Evolutionary conservation across 92 coral and sea anemone species (phyloP).

Genomic region (Phenganax stokvisi): DNA sequence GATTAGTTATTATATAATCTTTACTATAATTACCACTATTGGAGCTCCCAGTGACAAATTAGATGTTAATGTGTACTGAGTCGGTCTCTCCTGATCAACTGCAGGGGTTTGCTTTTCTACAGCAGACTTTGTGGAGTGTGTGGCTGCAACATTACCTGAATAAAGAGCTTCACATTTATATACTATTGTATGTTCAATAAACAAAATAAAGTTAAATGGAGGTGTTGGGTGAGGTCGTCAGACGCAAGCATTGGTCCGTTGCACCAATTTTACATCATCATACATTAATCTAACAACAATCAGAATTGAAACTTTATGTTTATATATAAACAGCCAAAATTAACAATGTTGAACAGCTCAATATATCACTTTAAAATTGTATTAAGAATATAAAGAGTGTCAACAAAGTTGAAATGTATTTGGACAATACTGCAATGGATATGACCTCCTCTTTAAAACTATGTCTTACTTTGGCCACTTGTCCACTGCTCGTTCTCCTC

Average conservation of each 20-base stretch:
- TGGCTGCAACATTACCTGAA: background rate
- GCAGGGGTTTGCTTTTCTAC: background rate
- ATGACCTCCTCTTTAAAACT: background rate
- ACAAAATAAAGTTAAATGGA: too few relatives aligned
- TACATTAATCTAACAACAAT: too few relatives aligned
- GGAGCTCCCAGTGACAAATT: conserved; percentile 33
- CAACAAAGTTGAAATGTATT: background rate
- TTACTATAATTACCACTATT: conserved; percentile 8
- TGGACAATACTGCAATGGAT: background rate
- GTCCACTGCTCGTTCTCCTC: background rate
- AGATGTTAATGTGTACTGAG: conserved; percentile 34
- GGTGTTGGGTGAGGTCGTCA: too few relatives aligned
- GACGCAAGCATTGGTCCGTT: too few relatives aligned
- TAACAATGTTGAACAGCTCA: too few relatives aligned
- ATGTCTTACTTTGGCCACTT: background rate
- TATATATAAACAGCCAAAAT: too few relatives aligned
- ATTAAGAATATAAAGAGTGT: background rate
- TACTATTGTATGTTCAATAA: background rate
- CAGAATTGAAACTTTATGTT: too few relatives aligned
- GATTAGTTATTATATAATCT: background rate
- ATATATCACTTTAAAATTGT: too few relatives aligned
- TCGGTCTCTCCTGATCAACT: background rate
- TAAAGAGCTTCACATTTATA: background rate
- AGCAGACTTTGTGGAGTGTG: background rate
- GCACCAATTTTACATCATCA: too few relatives aligned